A percentile compares a stretch with the other conserved stretches of the same genome.
These are phyloP conservation scores for Atherinosoma microstoma DNA, from an alignment of 2,797 vertebrate species.

Conservation along the genomic window DNA sequence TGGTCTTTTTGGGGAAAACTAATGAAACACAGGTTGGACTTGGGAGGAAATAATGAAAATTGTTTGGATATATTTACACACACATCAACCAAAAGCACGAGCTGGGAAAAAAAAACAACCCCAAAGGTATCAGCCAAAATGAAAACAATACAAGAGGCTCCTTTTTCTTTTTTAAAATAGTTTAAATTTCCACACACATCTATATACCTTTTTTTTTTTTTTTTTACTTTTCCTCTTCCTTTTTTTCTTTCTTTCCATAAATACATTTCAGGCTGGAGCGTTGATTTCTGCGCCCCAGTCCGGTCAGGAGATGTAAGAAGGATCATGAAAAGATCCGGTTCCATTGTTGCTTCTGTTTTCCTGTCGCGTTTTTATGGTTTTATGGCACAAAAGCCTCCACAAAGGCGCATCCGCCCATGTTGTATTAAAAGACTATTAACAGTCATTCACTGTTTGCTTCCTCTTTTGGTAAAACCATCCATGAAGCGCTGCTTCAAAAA, in stretches of 20 bases:
- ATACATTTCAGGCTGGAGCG: slow-evolving; percentile 93
- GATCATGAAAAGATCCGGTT: slow-evolving; percentile 62
- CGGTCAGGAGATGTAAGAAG: slow-evolving; percentile 68
- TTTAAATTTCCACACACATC: slow-evolving; percentile 79
- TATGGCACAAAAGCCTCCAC: slow-evolving; percentile 83
- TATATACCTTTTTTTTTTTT: slow-evolving; percentile 82
- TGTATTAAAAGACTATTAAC: slow-evolving; percentile 47
- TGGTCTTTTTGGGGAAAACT: too few species aligned
- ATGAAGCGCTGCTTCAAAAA: slow-evolving; percentile 80
- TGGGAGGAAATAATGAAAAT: slow-evolving; percentile 68
- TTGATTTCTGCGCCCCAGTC: slow-evolving; percentile 70
- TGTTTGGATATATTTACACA: slow-evolving; percentile 89
- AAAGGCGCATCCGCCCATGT: slow-evolving; percentile 54
- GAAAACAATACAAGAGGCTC: slow-evolving; percentile 85
- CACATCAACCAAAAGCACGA: slow-evolving; percentile 87
- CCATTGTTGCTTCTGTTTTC: slow-evolving; percentile 55
- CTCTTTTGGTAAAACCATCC: slow-evolving; percentile 75
- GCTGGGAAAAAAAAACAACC: slow-evolving; percentile 83
- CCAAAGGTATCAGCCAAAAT: slow-evolving; percentile 70
- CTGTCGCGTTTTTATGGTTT: slow-evolving; percentile 14
- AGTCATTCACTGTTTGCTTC: slow-evolving; percentile 56
- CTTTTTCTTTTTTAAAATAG: slow-evolving; percentile 64
- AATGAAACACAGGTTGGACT: slow-evolving; percentile 32
- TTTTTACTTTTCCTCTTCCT: slow-evolving; percentile 66
- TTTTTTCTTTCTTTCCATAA: slow-evolving; percentile 86